Conservation (phyloP, 2,113 vertebrate species). For the Centropristis striata region DNA sequence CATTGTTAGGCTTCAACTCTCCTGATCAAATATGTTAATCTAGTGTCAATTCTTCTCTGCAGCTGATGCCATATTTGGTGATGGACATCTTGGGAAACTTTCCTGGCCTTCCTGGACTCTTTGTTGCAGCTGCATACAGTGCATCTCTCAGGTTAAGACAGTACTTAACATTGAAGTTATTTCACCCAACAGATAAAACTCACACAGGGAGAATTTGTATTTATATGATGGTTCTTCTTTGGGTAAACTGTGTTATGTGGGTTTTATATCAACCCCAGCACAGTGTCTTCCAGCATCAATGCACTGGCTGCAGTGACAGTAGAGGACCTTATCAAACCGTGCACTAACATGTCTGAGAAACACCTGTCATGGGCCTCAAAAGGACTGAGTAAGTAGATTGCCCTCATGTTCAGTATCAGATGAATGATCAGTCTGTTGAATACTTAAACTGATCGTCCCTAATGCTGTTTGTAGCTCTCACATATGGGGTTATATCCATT, state of each 20-base stretch:
- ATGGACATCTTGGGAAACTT: conserved; percentile 84
- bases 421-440: not conserved
- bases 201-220: not conserved
- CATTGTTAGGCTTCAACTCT: not conserved
- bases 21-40: not conserved
- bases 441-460: not conserved
- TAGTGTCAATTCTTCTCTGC: conserved; percentile 5
- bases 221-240: not conserved
- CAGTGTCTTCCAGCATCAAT: conserved; percentile 92
- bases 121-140: conserved; percentile 88
- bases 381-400: conserved; percentile 85
- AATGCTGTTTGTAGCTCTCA: conserved; percentile 73
- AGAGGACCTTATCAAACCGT: conserved; percentile 88
- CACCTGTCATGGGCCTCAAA: conserved; percentile 87
- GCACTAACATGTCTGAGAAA: conserved; percentile 83
- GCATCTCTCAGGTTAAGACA: conserved; percentile 86
- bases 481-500: conserved; percentile 85
- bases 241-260: not conserved
- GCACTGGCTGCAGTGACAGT: conserved; percentile 90
- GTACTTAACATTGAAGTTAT: not conserved
- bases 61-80: conserved; percentile 89
- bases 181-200: not conserved
- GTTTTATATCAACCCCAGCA: conserved; percentile 75
- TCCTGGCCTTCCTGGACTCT: conserved; percentile 88
- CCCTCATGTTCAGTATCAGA: not conserved